Evolutionary conservation across 2,888 invertebrate genomes (phyloP).

Genomic region (Stenchaetothrips biformis): DNA sequence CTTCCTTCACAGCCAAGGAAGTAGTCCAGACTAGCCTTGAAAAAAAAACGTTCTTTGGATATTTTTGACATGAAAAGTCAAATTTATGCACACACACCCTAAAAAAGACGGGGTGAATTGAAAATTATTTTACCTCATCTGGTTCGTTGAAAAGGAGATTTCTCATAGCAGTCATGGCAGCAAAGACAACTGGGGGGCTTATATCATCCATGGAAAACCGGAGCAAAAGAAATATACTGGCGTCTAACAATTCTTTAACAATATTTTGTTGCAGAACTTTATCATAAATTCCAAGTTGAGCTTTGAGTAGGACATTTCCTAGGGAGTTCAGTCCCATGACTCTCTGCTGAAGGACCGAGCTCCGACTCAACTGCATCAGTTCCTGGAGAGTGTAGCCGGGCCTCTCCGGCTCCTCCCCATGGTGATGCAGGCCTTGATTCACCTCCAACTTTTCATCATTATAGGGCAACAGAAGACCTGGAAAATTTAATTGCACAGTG

Average conservation of each 20-base stretch:
- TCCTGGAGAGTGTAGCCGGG: conserved; percentile 90
- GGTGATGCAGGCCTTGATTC: conserved; percentile 76
- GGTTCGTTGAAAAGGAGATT: conserved; percentile 68
- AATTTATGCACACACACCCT: too few relatives aligned
- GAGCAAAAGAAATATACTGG: conserved; percentile 71
- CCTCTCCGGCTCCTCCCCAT: conserved; percentile 85
- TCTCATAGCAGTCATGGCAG: conserved; percentile 70
- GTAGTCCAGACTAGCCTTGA: conserved; percentile 58
- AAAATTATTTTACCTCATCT: conserved; percentile 58
- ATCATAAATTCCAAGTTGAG: background rate
- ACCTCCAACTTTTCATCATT: conserved; percentile 55
- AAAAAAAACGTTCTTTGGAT: conserved; percentile 26
- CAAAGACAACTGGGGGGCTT: conserved; percentile 63
- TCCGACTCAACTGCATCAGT: conserved; percentile 68
- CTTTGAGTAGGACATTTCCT: conserved; percentile 62
- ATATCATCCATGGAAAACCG: conserved; percentile 85
- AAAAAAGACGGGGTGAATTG: background rate
- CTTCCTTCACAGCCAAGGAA: conserved; percentile 62
- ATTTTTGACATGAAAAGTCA: too few relatives aligned
- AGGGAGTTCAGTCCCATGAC: conserved; percentile 73
- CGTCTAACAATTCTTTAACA: conserved; percentile 50
- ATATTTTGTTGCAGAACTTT: background rate
- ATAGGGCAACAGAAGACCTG: conserved; percentile 67
- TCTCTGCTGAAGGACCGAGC: conserved; percentile 74
- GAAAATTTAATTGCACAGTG: conserved; percentile 3